These are phyloP conservation scores for Mimumesa dahlbomi DNA, from an alignment of 2,888 invertebrate species.

Conservation along the genomic window DNA sequence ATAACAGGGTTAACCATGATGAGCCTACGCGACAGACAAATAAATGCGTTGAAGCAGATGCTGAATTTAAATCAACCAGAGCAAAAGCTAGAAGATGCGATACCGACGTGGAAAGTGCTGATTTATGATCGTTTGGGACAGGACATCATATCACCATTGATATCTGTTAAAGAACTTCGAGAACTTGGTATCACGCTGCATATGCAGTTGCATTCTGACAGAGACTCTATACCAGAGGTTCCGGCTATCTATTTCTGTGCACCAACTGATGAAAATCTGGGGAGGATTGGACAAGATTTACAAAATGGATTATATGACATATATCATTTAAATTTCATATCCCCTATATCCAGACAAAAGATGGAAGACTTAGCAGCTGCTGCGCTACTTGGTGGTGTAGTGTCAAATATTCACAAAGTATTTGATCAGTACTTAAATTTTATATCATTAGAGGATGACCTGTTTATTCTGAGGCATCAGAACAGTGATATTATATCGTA, in stretches of 20 bases:
- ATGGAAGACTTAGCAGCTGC: constrained; percentile 97
- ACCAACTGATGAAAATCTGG: constrained; percentile 97
- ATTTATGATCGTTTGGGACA: constrained; percentile 98
- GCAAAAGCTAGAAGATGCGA: constrained; percentile 88
- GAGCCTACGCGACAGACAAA: constrained; percentile 87
- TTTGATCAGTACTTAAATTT: constrained; percentile 99
- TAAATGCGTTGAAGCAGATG: constrained; percentile 96
- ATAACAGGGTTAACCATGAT: constrained; percentile 81
- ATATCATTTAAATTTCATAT: constrained; percentile 98
- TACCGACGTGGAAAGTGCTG: constrained; percentile 97
- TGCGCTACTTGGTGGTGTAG: constrained; percentile 93
- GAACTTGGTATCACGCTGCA: constrained; percentile 98
- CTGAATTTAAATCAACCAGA: constrained; percentile 93
- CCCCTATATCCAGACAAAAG: constrained; percentile 95
- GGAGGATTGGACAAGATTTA: constrained; percentile 94
- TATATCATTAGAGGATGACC: constrained; percentile 97
- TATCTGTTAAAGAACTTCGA: constrained; percentile 96
- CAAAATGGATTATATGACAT: constrained; percentile 95
- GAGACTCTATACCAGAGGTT: constrained; percentile 98
- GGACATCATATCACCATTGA: constrained; percentile 98
- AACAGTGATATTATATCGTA: constrained; percentile 95
- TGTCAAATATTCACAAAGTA: constrained; percentile 95
- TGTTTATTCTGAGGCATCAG: constrained; percentile 96
- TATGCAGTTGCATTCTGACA: constrained; percentile 94
- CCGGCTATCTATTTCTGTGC: constrained; percentile 99